phyloP scores from a whole-genome alignment of 64 coral and sea anemone species.

The Stichodactyla mertensii region DNA sequence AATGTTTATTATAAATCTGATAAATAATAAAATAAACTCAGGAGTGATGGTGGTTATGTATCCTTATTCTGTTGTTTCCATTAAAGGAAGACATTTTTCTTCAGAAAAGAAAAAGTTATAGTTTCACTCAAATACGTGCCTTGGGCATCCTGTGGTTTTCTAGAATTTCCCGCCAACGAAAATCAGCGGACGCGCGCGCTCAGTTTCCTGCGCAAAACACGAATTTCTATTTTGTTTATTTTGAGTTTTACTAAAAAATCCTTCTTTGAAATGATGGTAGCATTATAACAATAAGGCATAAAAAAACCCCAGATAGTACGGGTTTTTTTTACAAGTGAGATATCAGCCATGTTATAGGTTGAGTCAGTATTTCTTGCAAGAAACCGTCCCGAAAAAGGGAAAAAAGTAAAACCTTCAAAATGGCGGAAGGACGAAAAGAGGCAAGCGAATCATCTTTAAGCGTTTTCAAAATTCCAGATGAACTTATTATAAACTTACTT shows the following conservation, averaged over 20 bases:
- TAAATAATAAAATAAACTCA: no score
- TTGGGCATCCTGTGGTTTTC: not conserved
- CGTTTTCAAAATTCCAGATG: not conserved
- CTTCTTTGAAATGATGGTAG: not conserved
- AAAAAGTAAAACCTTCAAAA: not conserved
- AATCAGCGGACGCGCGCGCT: not conserved
- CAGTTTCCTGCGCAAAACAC: not conserved
- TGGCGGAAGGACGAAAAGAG: not conserved
- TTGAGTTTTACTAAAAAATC: no score
- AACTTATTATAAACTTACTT: not conserved
- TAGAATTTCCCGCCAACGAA: not conserved
- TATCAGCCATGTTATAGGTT: no score
- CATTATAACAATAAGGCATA: not conserved
- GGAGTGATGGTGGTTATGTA: no score
- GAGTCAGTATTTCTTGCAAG: no score
- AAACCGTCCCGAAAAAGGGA: no score
- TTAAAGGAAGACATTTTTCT: not conserved
- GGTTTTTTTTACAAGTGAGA: no score
- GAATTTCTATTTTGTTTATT: not conserved
- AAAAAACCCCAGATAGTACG: not conserved
- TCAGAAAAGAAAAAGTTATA: not conserved
- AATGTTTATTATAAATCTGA: no score
- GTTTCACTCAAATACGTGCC: not conserved
- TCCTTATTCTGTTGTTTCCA: no score
- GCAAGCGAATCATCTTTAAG: not conserved